These are phyloP conservation scores for Sycophila texana DNA, from an alignment of 2,888 invertebrate species.

Conservation along the genomic window DNA sequence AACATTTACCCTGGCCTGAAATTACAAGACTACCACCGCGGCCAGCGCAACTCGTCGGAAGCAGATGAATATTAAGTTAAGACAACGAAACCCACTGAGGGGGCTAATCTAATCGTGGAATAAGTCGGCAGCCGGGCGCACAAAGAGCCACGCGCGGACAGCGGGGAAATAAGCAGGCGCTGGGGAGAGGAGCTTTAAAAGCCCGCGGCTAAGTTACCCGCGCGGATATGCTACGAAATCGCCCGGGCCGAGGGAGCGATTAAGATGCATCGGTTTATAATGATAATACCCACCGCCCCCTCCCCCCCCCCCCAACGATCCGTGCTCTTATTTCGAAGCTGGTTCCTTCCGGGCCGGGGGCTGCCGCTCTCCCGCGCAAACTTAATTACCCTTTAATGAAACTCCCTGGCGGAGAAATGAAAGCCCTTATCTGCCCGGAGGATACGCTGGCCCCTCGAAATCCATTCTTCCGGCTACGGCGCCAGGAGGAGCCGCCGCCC, in stretches of 20 bases:
- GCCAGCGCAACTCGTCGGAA: too few relatives aligned
- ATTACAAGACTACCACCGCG: too few relatives aligned
- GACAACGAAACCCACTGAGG: background rate
- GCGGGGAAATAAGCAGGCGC: background rate
- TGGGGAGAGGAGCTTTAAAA: too few relatives aligned
- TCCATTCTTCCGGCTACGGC: too few relatives aligned
- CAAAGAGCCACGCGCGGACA: too few relatives aligned
- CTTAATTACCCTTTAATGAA: constrained; percentile 74
- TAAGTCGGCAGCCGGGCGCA: too few relatives aligned
- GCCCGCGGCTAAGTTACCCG: too few relatives aligned
- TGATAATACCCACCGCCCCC: constrained; percentile 61
- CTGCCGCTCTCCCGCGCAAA: constrained; percentile 58
- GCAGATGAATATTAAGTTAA: background rate
- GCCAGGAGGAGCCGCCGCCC: too few relatives aligned
- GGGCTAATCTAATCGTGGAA: background rate
- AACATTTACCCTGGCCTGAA: too few relatives aligned
- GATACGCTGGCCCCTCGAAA: constrained; percentile 29
- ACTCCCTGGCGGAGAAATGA: constrained; percentile 67
- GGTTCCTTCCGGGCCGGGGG: background rate
- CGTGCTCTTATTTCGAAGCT: background rate
- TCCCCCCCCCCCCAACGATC: background rate
- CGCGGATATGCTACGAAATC: too few relatives aligned
- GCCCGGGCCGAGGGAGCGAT: constrained; percentile 36
- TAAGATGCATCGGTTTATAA: constrained; percentile 72
- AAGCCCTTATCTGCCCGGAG: constrained; percentile 67